Evolutionary conservation across 2,888 invertebrate species (phyloP).

Genomic region (Apodemia mormo): DNA sequence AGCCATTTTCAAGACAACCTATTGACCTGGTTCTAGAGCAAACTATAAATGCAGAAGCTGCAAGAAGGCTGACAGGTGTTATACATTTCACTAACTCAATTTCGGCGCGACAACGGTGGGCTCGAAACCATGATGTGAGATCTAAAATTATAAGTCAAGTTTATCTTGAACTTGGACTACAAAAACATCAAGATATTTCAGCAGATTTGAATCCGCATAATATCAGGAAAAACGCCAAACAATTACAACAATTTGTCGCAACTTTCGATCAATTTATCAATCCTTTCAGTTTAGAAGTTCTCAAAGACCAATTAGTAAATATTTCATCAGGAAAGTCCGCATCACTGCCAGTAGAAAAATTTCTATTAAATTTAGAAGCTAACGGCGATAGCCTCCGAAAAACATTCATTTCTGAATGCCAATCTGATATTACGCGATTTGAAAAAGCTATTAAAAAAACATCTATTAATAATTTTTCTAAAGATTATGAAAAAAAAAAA

Average conservation of each 20-base stretch:
- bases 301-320: conserved; percentile 23
- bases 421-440: too few species aligned
- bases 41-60: conserved; percentile 40
- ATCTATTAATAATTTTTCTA: too few species aligned
- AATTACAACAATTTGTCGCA: conserved; percentile 24
- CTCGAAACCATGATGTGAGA: conserved; percentile 37
- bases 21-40: conserved; percentile 36
- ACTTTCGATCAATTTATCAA: conserved; percentile 32
- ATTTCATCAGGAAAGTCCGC: conserved; percentile 21
- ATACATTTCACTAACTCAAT: conserved; percentile 39
- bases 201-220: conserved; percentile 23
- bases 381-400: too few species aligned
- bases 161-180: conserved; percentile 32
- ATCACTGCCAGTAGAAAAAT: conserved; percentile 2
- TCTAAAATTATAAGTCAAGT: conserved; percentile 38
- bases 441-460: too few species aligned
- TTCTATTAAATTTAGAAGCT: too few species aligned
- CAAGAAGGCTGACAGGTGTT: conserved; percentile 38
- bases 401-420: too few species aligned
- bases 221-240: conserved; percentile 24
- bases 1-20: conserved; percentile 39
- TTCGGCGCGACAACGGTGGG: conserved; percentile 42
- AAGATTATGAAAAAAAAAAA: neutral
- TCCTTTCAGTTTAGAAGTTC: conserved; percentile 36
- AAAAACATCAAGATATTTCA: conserved; percentile 29